Evolutionary conservation across 2,113 vertebrate genomes (phyloP).

Genomic region (Coptodon bakossiorum): DNA sequence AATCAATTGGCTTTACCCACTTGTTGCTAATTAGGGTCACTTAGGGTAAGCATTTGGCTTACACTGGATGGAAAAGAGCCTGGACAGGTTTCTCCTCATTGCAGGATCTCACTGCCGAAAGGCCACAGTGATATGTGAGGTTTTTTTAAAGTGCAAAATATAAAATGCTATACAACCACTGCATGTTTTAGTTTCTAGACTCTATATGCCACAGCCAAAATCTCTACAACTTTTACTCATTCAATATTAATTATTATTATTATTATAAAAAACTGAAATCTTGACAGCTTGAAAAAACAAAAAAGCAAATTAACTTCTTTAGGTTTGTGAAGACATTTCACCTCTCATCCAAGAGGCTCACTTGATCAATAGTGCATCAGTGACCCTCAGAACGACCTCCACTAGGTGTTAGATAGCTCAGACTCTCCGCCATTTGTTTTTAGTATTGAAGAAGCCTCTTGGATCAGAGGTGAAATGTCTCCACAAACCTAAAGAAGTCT

Average conservation of each 20-base stretch:
- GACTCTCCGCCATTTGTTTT: not conserved
- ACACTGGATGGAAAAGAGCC: not conserved
- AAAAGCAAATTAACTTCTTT: not conserved
- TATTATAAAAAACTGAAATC: not conserved
- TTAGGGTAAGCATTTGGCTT: not conserved
- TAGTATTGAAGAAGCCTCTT: not conserved
- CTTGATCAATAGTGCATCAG: not conserved
- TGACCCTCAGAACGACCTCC: not conserved
- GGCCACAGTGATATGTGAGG: not conserved
- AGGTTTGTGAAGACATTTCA: not conserved
- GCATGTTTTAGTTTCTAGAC: not conserved
- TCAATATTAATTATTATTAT: fast-evolving
- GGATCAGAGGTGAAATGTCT: not conserved
- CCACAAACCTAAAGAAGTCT: not conserved
- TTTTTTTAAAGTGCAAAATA: not conserved
- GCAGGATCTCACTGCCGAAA: not conserved
- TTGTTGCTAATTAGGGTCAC: not conserved
- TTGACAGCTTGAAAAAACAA: not conserved
- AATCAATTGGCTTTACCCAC: not conserved
- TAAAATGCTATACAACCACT: not conserved
- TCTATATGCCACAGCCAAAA: not conserved
- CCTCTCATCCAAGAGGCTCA: not conserved
- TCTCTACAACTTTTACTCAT: not conserved
- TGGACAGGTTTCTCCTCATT: not conserved
- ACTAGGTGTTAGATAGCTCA: not conserved